Evolutionary conservation across 1,140 invertebrate genomes (phyloP), one percentile per base, ranked within the genome.

Genomic region (Ceratina australensis): DNA sequence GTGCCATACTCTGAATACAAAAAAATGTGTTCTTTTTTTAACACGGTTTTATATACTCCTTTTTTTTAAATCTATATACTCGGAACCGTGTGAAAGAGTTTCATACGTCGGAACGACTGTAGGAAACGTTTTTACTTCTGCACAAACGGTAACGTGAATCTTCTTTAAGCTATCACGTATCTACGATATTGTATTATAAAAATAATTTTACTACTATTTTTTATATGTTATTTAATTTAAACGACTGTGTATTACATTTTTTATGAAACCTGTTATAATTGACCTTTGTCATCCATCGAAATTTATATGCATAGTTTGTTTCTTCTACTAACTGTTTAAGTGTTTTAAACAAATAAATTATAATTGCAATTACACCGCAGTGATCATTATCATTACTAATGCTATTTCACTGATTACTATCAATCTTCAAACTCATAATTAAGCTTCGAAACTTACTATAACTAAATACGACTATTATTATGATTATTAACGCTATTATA

Each of bases 1-100:
- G 82, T 84, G 83, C 83, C 82, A 84, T 84, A 84, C 33, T 71
- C 42, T 16, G 67, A 15, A 61, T 69, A 78, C 22, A 78, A 72
- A 78, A 57, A 59, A 80, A 54, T 61, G 67, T 71, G 72, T 57
- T 79, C 28, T 52, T 52, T 59, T 68, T 50, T 50, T 16, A 61
- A 76, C 7, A 61, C 56, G 24, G 0, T 64, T 71, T 72, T 65
- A 67, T 64, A 28, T 54, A 28, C 50, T 68, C 3, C 3, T 42
- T 50, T 20, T 65, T 74, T 52, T 33, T 50, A 20, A 57, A 66
- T 65, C 50, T 28, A 4, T 73, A 74, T 28, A 63, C 15, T 69
- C 0, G 13, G 61, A 24, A n/a, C 52, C 26, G 20, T 77, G 69
- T 16, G 60, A 67, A 24, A 57, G 13, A 60, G 59, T 59, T 52